A percentile compares a stretch with the other conserved stretches of the same genome.
Conservation (phyloP, 2,888 invertebrate species). For the Callyntrura guangdongensis region DNA sequence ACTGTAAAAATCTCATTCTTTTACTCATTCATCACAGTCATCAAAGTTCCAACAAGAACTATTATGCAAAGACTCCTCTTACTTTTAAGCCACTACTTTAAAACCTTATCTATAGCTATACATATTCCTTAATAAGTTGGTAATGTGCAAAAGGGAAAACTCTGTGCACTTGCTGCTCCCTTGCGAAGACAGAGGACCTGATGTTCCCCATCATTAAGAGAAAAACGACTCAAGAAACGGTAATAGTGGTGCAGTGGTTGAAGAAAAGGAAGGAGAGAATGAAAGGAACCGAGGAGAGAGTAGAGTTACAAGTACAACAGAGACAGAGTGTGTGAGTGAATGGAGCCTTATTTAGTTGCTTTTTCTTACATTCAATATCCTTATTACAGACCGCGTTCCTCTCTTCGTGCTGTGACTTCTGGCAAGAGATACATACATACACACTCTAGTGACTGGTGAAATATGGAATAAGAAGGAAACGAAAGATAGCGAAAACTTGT, state of each 20-base stretch:
- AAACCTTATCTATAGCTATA: neutral
- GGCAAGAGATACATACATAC: neutral
- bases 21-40: slow-evolving; percentile 76
- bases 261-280: slow-evolving; percentile 1
- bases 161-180: slow-evolving; percentile 1
- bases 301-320: too few species aligned
- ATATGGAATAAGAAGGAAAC: slow-evolving; percentile 5
- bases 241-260: slow-evolving; percentile 1
- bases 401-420: neutral
- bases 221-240: neutral
- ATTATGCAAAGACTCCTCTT: slow-evolving; percentile 59
- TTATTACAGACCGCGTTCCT: neutral
- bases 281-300: neutral
- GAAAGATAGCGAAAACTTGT: neutral
- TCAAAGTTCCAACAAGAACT: slow-evolving; percentile 68
- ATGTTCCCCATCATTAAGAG: slow-evolving; percentile 65
- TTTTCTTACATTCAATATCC: neutral
- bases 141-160: neutral
- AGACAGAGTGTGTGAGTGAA: slow-evolving; percentile 20
- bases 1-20: slow-evolving; percentile 75
- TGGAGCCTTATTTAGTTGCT: slow-evolving; percentile 1
- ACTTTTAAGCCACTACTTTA: slow-evolving; percentile 35
- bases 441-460: neutral
- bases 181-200: slow-evolving; percentile 16
- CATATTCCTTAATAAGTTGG: too few species aligned